These are phyloP conservation scores for Mesorhabditis spiculigera DNA, from an alignment of 2,888 invertebrate genomes.

Conservation along the genomic window DNA sequence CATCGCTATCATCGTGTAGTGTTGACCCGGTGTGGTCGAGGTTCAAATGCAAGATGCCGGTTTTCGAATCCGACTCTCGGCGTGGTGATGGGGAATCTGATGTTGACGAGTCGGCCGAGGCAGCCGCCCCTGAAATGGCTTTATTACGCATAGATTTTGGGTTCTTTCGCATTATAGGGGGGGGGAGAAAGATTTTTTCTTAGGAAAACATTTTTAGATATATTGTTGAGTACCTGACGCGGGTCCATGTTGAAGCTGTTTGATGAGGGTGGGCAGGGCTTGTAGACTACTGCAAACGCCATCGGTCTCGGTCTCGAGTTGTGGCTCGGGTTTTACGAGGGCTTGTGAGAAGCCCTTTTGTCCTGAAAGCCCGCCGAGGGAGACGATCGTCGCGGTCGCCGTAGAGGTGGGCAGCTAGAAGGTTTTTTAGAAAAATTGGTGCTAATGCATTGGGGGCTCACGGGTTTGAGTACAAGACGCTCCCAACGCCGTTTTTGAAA, in stretches of 20 bases:
- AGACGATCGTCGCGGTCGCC: not conserved
- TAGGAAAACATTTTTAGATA: no score
- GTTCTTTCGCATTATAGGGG: no score
- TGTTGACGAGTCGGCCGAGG: not conserved
- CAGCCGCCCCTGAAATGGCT: not conserved
- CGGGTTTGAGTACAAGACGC: not conserved
- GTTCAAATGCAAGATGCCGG: not conserved
- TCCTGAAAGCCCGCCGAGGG: not conserved
- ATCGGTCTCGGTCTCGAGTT: not conserved
- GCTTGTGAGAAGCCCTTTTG: not conserved
- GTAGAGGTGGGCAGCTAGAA: not conserved
- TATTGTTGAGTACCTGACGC: no score
- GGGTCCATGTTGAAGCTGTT: not conserved
- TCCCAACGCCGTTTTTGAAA: not conserved
- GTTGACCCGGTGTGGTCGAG: not conserved
- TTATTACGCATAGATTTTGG: no score
- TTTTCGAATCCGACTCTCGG: not conserved
- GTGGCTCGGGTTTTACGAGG: not conserved
- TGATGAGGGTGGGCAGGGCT: conserved; percentile 1
- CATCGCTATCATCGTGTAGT: conserved; percentile 1
- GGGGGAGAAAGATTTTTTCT: no score
- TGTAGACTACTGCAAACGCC: not conserved
- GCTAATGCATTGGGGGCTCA: not conserved
- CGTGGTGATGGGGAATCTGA: not conserved
- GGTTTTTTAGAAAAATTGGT: not conserved